Percentiles rank a stretch among this genome's conserved stretches.
Evolutionary conservation across 2,888 invertebrate genomes (phyloP).

Genomic region (Caenorhabditis sp.): DNA sequence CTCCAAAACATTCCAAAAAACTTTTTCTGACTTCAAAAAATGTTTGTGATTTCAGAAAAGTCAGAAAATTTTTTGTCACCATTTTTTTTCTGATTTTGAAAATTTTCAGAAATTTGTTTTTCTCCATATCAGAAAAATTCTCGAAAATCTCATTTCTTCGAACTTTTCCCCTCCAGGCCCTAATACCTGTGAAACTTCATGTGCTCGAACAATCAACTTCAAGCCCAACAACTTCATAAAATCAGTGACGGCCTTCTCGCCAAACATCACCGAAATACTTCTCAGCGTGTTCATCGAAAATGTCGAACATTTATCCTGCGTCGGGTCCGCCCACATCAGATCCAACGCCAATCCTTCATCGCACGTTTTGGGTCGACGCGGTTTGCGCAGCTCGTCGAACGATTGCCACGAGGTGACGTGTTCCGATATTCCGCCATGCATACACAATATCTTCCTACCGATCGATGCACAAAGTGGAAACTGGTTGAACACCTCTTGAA

Average conservation of each 20-base stretch:
- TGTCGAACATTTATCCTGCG: slow-evolving; percentile 32
- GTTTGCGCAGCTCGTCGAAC: slow-evolving; percentile 37
- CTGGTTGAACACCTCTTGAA: slow-evolving; percentile 57
- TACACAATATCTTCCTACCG: slow-evolving; percentile 45
- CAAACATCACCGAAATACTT: slow-evolving; percentile 57
- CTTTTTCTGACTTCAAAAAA: no score
- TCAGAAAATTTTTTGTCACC: no score
- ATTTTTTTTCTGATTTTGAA: no score
- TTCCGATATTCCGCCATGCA: slow-evolving; percentile 62
- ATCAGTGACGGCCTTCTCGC: slow-evolving; percentile 47
- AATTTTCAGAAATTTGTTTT: no score
- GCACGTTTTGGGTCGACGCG: slow-evolving; percentile 44
- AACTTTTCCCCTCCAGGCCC: not conserved
- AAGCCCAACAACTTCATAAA: slow-evolving; percentile 51
- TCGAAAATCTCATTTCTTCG: not conserved
- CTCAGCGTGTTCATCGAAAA: slow-evolving; percentile 30
- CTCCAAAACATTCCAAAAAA: no score
- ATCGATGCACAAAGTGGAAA: slow-evolving; percentile 56
- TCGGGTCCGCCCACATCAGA: slow-evolving; percentile 63
- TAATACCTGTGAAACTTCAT: slow-evolving; percentile 51
- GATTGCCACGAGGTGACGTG: slow-evolving; percentile 49
- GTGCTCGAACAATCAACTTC: slow-evolving; percentile 60
- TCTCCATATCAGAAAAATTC: no score
- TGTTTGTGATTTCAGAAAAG: no score
- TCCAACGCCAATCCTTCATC: slow-evolving; percentile 58